Conservation (phyloP, 1,140 invertebrate species). For the Tetragonula clypearis region DNA sequence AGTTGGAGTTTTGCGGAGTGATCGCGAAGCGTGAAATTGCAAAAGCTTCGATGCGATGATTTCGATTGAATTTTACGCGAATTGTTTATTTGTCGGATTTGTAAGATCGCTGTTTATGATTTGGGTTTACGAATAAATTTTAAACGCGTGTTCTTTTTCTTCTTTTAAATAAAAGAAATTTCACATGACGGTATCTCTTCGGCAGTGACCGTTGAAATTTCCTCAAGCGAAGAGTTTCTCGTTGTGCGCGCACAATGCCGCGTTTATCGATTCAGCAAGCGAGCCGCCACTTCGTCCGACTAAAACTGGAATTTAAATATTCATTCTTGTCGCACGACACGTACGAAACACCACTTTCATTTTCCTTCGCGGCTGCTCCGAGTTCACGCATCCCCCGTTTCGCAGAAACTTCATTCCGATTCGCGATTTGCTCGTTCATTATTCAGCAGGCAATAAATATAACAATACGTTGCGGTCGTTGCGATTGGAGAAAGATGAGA, state of each 20-base stretch:
- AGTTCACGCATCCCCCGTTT: neutral
- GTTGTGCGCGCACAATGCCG: conserved; percentile 16
- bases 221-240: conserved; percentile 6
- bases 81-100: too few species aligned
- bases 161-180: neutral
- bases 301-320: conserved; percentile 41
- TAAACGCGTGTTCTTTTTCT: too few species aligned
- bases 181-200: neutral
- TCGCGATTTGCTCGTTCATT: neutral
- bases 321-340: conserved; percentile 2
- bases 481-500: too few species aligned
- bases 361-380: conserved; percentile 1
- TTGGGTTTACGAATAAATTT: too few species aligned
- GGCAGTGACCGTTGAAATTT: neutral
- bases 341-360: conserved; percentile 14
- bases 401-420: neutral
- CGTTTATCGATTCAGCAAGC: conserved; percentile 25
- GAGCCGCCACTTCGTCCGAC: neutral
- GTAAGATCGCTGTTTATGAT: neutral
- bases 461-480: neutral
- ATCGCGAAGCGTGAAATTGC: too few species aligned
- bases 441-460: neutral
- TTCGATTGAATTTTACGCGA: too few species aligned
- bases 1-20: neutral
- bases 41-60: too few species aligned